A percentile compares a stretch with the other conserved stretches of the same genome.
phyloP scores from a whole-genome alignment of 1,140 invertebrate species.

The Drosophila ananassae region DNA sequence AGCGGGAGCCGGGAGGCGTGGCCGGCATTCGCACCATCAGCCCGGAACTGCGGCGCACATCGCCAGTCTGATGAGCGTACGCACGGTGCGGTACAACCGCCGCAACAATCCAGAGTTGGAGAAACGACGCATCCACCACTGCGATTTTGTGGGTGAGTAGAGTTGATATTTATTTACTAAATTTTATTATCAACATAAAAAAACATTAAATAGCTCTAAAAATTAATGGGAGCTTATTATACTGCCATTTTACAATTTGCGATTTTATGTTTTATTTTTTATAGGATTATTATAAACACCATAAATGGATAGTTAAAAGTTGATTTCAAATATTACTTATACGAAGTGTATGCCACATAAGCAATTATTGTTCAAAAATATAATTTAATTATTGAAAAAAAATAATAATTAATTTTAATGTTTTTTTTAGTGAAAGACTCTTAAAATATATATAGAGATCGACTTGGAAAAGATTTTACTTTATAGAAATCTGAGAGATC shows the following conservation, averaged over 20 bases:
- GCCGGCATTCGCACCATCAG: conserved; percentile 68
- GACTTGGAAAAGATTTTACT: background rate
- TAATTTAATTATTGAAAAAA: too few relatives aligned
- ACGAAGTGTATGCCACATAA: too few relatives aligned
- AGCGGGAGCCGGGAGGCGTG: conserved; percentile 52
- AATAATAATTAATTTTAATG: too few relatives aligned
- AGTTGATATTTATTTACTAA: background rate
- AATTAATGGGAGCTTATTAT: background rate
- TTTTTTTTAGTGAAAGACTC: too few relatives aligned
- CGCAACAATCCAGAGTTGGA: conserved; percentile 98
- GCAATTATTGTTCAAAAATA: too few relatives aligned
- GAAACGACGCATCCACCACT: conserved; percentile 96
- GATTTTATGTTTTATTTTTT: background rate
- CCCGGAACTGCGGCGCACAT: conserved; percentile 75
- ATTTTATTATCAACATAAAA: background rate
- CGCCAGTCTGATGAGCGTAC: conserved; percentile 80
- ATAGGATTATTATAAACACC: background rate
- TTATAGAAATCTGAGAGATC: background rate
- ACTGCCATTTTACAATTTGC: background rate
- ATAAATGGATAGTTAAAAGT: too few relatives aligned
- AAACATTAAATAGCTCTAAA: background rate
- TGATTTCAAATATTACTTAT: too few relatives aligned
- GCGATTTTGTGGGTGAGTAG: conserved; percentile 95
- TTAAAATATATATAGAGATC: too few relatives aligned
- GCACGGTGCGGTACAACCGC: conserved; percentile 90